Percentiles rank a stretch among this genome's conserved stretches.
These are phyloP conservation scores for Turritopsis dohrnii DNA, from an alignment of 30 jellyfish, hydroid and myxozoan species.

Conservation along the genomic window DNA sequence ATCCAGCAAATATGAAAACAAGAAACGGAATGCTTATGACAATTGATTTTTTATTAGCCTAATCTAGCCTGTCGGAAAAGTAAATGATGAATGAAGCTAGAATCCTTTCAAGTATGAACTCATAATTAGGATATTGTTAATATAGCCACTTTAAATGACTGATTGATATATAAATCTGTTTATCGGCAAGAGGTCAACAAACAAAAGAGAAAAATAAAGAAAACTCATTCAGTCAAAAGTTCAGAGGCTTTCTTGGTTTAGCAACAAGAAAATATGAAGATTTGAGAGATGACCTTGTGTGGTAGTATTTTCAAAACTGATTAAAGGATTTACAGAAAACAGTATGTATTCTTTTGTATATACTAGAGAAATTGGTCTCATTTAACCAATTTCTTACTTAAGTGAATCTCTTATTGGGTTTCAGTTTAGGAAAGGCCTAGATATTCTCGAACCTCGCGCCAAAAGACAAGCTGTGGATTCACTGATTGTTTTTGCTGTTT, in stretches of 20 bases:
- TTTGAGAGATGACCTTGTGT: too few relatives aligned
- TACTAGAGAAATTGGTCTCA: too few relatives aligned
- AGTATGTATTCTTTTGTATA: too few relatives aligned
- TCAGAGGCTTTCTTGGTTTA: neutral
- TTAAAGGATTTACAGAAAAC: too few relatives aligned
- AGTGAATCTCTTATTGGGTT: too few relatives aligned
- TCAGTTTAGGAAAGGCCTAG: neutral
- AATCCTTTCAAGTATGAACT: neutral
- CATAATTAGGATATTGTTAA: neutral
- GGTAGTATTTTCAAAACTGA: too few relatives aligned
- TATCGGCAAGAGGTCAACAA: neutral
- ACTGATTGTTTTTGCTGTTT: neutral
- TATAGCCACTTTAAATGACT: neutral
- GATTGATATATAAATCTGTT: neutral
- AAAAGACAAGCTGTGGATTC: neutral
- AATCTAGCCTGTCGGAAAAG: neutral
- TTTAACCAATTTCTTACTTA: too few relatives aligned
- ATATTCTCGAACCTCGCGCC: neutral
- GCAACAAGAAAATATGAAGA: too few relatives aligned
- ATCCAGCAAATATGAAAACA: too few relatives aligned
- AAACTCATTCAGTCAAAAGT: neutral
- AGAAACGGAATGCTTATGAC: neutral
- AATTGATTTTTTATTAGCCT: neutral
- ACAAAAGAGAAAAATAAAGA: neutral
- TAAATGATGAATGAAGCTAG: neutral